A percentile compares a stretch with the other conserved stretches of the same genome.
These are phyloP conservation scores for Sebastes oblongus DNA, from an alignment of 2,797 vertebrate genomes.

Conservation along the genomic window DNA sequence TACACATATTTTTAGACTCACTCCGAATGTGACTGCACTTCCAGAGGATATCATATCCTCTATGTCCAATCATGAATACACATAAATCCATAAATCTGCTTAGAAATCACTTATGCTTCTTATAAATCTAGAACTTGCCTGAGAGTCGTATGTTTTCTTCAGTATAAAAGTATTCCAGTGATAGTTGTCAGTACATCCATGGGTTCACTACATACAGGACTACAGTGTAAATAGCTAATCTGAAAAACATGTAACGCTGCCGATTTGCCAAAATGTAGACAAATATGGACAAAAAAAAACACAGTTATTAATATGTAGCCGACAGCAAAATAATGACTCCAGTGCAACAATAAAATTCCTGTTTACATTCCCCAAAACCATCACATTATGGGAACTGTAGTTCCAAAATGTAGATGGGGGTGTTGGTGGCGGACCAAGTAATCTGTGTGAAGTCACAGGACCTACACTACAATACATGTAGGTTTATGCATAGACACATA, in stretches of 20 bases:
- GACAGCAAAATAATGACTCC: background rate
- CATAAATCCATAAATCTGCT: background rate
- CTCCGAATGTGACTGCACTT: background rate
- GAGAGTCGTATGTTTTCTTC: background rate
- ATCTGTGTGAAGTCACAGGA: no score
- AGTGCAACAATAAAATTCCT: background rate
- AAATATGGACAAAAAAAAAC: no score
- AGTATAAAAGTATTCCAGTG: background rate
- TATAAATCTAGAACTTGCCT: background rate
- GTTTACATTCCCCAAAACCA: background rate
- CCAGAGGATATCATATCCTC: no score
- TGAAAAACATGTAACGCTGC: no score
- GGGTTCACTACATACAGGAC: background rate
- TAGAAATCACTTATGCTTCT: background rate
- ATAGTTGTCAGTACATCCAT: no score
- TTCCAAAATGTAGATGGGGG: no score
- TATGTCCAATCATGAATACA: no score
- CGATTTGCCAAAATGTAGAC: background rate
- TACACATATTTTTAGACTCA: background rate
- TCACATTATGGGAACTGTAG: no score
- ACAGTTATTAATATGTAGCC: background rate
- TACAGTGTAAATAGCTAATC: background rate
- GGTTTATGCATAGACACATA: background rate
- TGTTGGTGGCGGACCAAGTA: no score
- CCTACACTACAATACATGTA: background rate